Conservation (phyloP, 2,888 invertebrate species). For the Drosophila barbarae region DNA sequence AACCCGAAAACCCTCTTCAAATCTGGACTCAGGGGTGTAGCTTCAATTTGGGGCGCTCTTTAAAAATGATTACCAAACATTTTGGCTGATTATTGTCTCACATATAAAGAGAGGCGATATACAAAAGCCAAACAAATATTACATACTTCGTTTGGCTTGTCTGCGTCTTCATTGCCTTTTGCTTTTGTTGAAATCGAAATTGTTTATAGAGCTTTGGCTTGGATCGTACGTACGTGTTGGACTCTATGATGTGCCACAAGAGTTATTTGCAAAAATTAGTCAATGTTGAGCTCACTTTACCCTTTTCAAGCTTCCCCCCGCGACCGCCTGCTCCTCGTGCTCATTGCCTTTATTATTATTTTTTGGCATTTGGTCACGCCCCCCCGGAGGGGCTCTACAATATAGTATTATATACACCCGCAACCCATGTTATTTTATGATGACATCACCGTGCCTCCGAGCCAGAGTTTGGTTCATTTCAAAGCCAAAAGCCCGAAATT, state of each 20-base stretch:
- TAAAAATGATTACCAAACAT: conserved; percentile 65
- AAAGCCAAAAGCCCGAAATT: conserved; percentile 14
- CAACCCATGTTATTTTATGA: conserved; percentile 36
- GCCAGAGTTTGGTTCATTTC: conserved; percentile 21
- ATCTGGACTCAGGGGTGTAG: neutral
- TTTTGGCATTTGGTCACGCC: conserved; percentile 69
- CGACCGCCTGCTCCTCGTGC: conserved; percentile 2
- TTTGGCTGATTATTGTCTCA: conserved; percentile 61
- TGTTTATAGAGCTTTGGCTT: conserved; percentile 28
- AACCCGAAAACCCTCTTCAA: conserved; percentile 3
- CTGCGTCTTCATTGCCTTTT: conserved; percentile 33
- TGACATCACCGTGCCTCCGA: conserved; percentile 36
- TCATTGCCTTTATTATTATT: conserved; percentile 31
- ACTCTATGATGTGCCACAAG: conserved; percentile 55
- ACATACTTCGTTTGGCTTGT: conserved; percentile 46
- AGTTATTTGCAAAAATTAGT: conserved; percentile 75
- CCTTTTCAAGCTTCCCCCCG: conserved; percentile 1
- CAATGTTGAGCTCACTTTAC: conserved; percentile 48
- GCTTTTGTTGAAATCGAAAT: conserved; percentile 51
- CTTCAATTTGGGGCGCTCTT: conserved; percentile 33
- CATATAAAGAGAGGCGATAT: conserved; percentile 7
- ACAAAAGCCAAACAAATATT: conserved; percentile 22
- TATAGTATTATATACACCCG: conserved; percentile 32
- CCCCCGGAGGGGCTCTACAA: conserved; percentile 56
- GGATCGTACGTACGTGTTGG: conserved; percentile 46